Conservation (phyloP, 2,888 invertebrate genomes). For the Fissipunctia ypsillon region DNA sequence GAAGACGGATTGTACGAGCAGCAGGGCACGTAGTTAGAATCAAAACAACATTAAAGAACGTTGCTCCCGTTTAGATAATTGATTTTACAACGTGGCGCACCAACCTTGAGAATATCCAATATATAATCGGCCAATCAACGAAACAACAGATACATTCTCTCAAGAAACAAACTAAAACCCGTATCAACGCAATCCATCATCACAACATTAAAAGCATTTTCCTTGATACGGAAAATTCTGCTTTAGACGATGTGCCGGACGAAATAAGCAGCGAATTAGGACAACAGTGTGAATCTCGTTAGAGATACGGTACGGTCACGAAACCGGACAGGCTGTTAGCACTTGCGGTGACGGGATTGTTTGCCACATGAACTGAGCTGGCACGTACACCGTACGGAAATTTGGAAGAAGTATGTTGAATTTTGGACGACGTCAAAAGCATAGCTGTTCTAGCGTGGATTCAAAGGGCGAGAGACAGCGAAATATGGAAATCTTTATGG, state of each 20-base stretch:
- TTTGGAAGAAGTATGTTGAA: constrained; percentile 3
- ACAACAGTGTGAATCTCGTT: constrained; percentile 57
- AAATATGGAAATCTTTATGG: not conserved
- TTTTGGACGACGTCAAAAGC: not conserved
- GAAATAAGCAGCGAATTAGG: constrained; percentile 55
- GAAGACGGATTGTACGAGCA: not conserved
- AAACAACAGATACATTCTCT: not conserved
- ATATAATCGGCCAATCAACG: constrained; percentile 24
- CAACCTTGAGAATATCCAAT: constrained; percentile 21
- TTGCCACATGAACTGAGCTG: constrained; percentile 18
- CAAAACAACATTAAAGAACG: constrained; percentile 28
- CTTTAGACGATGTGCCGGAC: constrained; percentile 10
- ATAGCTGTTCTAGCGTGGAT: not conserved
- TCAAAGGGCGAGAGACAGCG: too few species aligned
- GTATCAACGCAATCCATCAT: constrained; percentile 43
- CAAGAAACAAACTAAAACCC: constrained; percentile 31
- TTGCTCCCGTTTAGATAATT: constrained; percentile 32
- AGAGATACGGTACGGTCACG: constrained; percentile 52
- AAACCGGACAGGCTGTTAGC: constrained; percentile 49
- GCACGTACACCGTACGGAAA: constrained; percentile 27
- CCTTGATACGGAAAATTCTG: constrained; percentile 53
- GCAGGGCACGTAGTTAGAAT: constrained; percentile 11
- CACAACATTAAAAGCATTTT: constrained; percentile 50
- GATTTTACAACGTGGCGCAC: constrained; percentile 13
- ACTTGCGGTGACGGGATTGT: constrained; percentile 47